Percentiles rank a stretch among this genome's conserved stretches.
Evolutionary conservation across 2,888 invertebrate genomes (phyloP).

Genomic region (Biston stratarius): DNA sequence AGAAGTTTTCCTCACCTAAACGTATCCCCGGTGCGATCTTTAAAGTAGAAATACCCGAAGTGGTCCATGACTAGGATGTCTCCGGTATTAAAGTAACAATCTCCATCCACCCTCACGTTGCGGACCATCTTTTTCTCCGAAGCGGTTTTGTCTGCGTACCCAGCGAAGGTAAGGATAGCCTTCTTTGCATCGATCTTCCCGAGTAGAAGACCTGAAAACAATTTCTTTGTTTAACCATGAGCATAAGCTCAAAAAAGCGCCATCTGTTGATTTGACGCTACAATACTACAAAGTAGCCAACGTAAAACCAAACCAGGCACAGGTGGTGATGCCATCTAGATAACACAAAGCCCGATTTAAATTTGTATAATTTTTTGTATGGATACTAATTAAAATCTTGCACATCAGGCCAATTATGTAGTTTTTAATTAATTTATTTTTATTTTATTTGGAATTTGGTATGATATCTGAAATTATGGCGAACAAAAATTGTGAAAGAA

Average conservation of each 20-base stretch:
- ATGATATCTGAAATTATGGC: no score
- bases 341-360: no score
- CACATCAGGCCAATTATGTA: no score
- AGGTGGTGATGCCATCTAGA: no score
- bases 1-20: conserved; percentile 75
- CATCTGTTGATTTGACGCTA: no score
- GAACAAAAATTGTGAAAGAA: no score
- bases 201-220: conserved; percentile 88
- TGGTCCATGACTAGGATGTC: conserved; percentile 97
- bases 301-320: no score
- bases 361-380: no score
- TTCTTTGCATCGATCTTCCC: conserved; percentile 87
- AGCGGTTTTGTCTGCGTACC: conserved; percentile 88
- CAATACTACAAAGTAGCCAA: no score
- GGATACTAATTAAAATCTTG: no score
- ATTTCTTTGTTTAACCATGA: not conserved
- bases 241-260: not conserved
- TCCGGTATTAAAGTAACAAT: conserved; percentile 96
- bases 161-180: conserved; percentile 78
- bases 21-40: conserved; percentile 95
- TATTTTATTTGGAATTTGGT: no score
- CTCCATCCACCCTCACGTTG: conserved; percentile 93
- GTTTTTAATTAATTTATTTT: no score
- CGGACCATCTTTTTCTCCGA: conserved; percentile 94
- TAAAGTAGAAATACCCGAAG: conserved; percentile 96